Evolutionary conservation across 2,888 invertebrate species (phyloP), one percentile per base, ranked within the genome.

Genomic region (Catocala sponsa): DNA sequence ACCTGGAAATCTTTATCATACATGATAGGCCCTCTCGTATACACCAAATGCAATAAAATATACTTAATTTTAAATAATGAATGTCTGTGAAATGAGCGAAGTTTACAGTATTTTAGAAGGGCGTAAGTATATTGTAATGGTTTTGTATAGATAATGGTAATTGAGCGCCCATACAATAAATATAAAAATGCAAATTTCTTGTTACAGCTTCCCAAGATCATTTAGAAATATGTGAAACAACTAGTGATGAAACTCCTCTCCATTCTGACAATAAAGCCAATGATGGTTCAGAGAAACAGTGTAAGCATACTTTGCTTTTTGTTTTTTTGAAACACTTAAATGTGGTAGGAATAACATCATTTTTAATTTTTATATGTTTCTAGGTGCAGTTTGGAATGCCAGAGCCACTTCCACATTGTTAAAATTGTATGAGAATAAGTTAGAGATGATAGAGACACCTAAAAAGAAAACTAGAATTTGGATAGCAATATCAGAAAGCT

Each of bases 381-480:
- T 50, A 87, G 88, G 79, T 80, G 88, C 88, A 63, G 78, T 86
- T 10, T 89, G 88, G 88, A 87, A 87, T 59, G 79, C 78, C 11
- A 76, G 70, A 63, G 79, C 86, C 41, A 87, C 86, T 42, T 73
- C 79, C 53, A 81, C 70, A 51, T 71, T 89, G 12, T 66, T 89
- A 25, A 86, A 84, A 68, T 70, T 87, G 41, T 89, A 89, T 80
- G 86, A 87, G 72, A 76, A 74, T 47, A 87, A 88, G 56, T 65
- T 89, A 33, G 83, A 82, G 76, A 85, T 87, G 84, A 68, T 89
- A 25, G 85, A 85, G 78, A 86, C 87, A 42, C 88, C 88, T 4
- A 88, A 88, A 73, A 88, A 86, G 76, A 89, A 89, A 66, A 87
- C 83, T 44, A 82, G 82, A 68, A 86, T 89, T 59, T 89, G 88